Evolutionary conservation across 2,888 invertebrate genomes (phyloP).

Genomic region (Odontomyia ornata): DNA sequence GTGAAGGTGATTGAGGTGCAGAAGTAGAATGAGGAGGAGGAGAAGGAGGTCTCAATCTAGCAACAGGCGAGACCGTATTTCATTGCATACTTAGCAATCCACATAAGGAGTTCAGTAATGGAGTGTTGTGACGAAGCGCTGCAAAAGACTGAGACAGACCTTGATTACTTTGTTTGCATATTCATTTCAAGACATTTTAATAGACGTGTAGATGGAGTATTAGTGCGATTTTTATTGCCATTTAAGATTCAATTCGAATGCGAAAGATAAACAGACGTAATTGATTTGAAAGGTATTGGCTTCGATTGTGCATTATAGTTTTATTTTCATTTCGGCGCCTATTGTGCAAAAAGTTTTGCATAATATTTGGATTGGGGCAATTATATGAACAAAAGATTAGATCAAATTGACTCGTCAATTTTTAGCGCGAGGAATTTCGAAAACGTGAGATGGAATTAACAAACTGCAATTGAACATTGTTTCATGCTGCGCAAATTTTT

Average conservation of each 20-base stretch:
- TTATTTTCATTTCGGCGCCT: not conserved
- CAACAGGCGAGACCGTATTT: not conserved
- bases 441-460: too few relatives aligned
- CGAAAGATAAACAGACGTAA: not conserved
- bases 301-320: not conserved
- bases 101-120: not conserved
- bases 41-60: not conserved
- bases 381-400: not conserved
- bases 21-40: not conserved
- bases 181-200: not conserved
- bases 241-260: not conserved
- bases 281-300: not conserved
- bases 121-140: not conserved
- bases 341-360: not conserved
- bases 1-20: not conserved
- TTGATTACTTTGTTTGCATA: slow-evolving; percentile 29
- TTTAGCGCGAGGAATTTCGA: too few relatives aligned
- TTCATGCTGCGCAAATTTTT: too few relatives aligned
- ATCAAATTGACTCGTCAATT: too few relatives aligned
- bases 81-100: not conserved
- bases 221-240: slow-evolving; percentile 8
- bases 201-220: not conserved
- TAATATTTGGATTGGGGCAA: not conserved
- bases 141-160: slow-evolving; percentile 4
- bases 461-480: too few relatives aligned